phyloP scores from a whole-genome alignment of 2,888 invertebrate genomes.

The Halocaridina rubra region DNA sequence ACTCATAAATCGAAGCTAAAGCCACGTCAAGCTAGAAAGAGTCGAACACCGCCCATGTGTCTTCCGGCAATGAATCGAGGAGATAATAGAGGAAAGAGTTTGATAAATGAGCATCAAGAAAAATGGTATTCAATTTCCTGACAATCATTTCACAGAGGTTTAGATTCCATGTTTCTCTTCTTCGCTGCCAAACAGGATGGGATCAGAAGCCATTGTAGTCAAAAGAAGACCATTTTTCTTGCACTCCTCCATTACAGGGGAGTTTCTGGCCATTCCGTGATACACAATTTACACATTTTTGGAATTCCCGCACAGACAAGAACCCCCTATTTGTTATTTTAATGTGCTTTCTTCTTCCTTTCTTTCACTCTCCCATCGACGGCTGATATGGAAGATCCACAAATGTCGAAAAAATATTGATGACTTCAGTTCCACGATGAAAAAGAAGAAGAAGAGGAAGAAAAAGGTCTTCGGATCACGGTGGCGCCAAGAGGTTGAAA shows the following conservation, averaged over 20 bases:
- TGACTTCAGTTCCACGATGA: too few species aligned
- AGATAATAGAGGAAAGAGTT: slow-evolving; percentile 54
- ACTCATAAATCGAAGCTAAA: slow-evolving; percentile 6
- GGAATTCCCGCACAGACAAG: background rate
- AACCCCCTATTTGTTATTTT: background rate
- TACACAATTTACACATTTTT: background rate
- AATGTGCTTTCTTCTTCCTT: background rate
- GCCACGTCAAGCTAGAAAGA: background rate
- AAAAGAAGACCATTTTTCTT: slow-evolving; percentile 58
- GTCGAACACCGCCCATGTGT: slow-evolving; percentile 45
- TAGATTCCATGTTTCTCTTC: slow-evolving; percentile 57
- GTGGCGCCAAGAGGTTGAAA: background rate
- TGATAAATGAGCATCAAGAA: slow-evolving; percentile 58
- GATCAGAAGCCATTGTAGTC: slow-evolving; percentile 59
- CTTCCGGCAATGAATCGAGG: slow-evolving; percentile 56
- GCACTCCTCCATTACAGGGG: slow-evolving; percentile 42
- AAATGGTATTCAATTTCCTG: slow-evolving; percentile 59
- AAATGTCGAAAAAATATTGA: background rate
- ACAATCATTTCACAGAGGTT: slow-evolving; percentile 59
- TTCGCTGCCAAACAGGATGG: slow-evolving; percentile 58
- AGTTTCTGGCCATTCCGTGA: slow-evolving; percentile 29
- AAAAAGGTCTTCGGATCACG: background rate
- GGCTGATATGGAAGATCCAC: background rate
- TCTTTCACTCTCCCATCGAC: background rate
- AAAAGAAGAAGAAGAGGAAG: background rate